phyloP scores from a whole-genome alignment of 2,113 vertebrate genomes.

The Halcyon senegalensis region DNA sequence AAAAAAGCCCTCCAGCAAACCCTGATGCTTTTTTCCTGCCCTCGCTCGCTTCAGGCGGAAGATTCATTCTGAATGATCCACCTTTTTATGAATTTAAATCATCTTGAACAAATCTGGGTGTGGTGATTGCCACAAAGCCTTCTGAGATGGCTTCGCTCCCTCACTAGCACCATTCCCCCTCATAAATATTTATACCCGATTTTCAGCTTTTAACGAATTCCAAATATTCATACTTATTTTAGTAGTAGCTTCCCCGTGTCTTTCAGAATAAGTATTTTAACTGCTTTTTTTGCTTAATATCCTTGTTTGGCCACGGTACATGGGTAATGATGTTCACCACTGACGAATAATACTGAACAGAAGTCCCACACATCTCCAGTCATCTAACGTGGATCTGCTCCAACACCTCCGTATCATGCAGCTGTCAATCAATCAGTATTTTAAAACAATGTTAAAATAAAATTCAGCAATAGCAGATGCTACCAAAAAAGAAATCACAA shows the following conservation, averaged over 20 bases:
- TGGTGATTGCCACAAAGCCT: neutral
- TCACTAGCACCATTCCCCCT: neutral
- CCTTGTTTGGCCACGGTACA: neutral
- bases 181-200: constrained; percentile 30
- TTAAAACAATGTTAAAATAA: accelerated
- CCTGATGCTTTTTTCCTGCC: neutral
- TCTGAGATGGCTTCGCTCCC: neutral
- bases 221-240: neutral
- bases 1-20: neutral
- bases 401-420: neutral
- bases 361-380: neutral
- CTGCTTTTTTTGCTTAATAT: neutral
- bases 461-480: neutral
- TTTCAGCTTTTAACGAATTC: neutral
- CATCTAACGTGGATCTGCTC: neutral
- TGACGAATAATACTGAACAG: accelerated
- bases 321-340: neutral
- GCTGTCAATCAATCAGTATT: neutral
- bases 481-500: neutral
- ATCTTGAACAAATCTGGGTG: neutral
- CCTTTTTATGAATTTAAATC: neutral
- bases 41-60: neutral
- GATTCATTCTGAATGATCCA: neutral
- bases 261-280: neutral
- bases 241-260: accelerated